Evolutionary conservation across 2,113 vertebrate genomes (phyloP).

Genomic region (Platysternon megacephalum): DNA sequence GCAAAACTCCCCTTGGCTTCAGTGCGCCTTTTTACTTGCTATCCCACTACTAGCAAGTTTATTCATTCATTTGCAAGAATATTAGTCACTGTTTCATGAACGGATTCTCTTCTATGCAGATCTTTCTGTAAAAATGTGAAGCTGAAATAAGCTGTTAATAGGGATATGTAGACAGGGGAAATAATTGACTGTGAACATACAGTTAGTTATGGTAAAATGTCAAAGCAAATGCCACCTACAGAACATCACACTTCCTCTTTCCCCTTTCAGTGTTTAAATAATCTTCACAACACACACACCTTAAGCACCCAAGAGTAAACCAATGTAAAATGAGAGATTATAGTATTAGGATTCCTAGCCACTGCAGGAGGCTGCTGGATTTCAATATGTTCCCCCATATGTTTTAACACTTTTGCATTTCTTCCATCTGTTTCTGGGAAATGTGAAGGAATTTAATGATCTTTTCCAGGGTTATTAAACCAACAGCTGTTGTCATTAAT

Average conservation of each 20-base stretch:
- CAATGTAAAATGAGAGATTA: not conserved
- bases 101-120: not conserved
- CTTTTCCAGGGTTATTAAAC: conserved; percentile 85
- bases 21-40: not conserved
- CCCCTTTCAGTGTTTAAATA: not conserved
- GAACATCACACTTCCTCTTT: not conserved
- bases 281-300: not conserved
- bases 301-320: not conserved
- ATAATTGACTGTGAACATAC: not conserved
- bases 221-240: not conserved
- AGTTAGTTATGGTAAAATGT: not conserved
- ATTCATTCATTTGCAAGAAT: not conserved
- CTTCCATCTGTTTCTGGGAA: conserved; percentile 83
- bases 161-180: not conserved
- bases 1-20: not conserved
- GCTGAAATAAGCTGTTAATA: not conserved
- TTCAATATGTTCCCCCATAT: conserved; percentile 80
- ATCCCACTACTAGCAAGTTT: too few species aligned
- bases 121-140: not conserved
- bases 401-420: conserved; percentile 74
- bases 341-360: not conserved
- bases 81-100: not conserved
- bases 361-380: conserved; percentile 41
- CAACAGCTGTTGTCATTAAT: conserved; percentile 86
- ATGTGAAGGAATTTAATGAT: conserved; percentile 80